Conservation (phyloP, 2,888 invertebrate species). For the Amphipoea lucens region DNA sequence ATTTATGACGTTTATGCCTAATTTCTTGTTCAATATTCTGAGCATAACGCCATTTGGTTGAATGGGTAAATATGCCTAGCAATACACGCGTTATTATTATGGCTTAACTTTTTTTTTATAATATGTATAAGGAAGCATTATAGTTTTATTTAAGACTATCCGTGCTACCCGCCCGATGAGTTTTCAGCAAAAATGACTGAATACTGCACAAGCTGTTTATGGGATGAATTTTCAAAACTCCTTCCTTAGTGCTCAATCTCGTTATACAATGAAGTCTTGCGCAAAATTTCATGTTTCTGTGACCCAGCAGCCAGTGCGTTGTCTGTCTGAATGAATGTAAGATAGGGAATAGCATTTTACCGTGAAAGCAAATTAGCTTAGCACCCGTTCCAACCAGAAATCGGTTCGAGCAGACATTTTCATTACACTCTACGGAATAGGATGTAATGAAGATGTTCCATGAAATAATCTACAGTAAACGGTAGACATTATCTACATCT, state of each 20-base stretch:
- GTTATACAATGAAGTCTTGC: background rate
- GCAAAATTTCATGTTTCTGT: background rate
- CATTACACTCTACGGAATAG: too few relatives aligned
- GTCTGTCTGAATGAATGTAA: background rate
- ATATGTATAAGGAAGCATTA: background rate
- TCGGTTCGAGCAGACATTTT: too few relatives aligned
- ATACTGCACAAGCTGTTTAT: background rate
- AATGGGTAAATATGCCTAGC: conserved; percentile 29
- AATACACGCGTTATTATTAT: background rate
- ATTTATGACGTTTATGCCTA: conserved; percentile 6
- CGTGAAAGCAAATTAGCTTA: background rate
- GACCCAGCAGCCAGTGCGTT: background rate
- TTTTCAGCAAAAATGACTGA: background rate
- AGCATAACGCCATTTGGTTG: background rate
- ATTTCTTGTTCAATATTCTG: conserved; percentile 32
- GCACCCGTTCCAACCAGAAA: background rate
- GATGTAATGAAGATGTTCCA: background rate
- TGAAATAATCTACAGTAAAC: background rate
- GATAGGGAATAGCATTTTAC: background rate
- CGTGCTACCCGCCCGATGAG: background rate
- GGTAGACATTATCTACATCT: background rate
- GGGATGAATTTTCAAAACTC: background rate
- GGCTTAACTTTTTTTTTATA: background rate
- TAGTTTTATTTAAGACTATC: background rate
- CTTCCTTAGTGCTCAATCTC: background rate